Base-by-base conservation (phyloP, 1,140 invertebrate species). In the Drosophila miranda region DNA sequence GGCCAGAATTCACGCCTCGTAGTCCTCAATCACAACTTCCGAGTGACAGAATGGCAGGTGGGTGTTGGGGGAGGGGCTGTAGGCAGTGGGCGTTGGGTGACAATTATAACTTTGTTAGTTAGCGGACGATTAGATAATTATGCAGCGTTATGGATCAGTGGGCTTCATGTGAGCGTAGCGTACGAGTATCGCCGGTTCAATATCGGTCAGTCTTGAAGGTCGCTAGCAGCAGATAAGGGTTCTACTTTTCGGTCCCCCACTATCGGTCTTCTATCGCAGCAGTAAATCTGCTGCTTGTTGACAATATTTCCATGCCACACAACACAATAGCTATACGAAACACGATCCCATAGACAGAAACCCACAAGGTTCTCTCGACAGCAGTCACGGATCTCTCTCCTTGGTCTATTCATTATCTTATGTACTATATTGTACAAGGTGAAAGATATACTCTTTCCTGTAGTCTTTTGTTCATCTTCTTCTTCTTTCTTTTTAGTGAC, bases 181-280 rank as follows among this genome's bases (percentile, higher is more conserved):
- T 13, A 44, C n/a, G 16, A 38, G 50, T 34, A 38, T 13, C 9
- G 9, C 7, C 9, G 16, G 64, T 56, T 68, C 51, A 73, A 73
- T 73, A 73, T 73, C 70, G 70, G 70, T 73, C 70, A 74, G 16
- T 46, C 42, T 16, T 46, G 52, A 74, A 74, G 69, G 69, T 73
- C 28, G 69, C 26, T 23, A 16, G 14, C 13, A 16, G 23, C 28
- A 62, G 69, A 72, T 72, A 72, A 71, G 67, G 26, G 11, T n/a
- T 14, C 34, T 11, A 16, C 38, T 51, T 3, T 26, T 8, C 26
- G 16, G 16, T 34, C 19, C 14, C 26, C 11, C 13, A 13, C 34
- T 13, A 38, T 38, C 34, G 34, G 5, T 19, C 50, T 71, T 19
- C 50, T 71, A 71, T 71, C 45, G 50, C 7, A 16, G 5, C 44